Conservation (phyloP, 2,797 vertebrate genomes). For the Bradypodion ventrale region DNA sequence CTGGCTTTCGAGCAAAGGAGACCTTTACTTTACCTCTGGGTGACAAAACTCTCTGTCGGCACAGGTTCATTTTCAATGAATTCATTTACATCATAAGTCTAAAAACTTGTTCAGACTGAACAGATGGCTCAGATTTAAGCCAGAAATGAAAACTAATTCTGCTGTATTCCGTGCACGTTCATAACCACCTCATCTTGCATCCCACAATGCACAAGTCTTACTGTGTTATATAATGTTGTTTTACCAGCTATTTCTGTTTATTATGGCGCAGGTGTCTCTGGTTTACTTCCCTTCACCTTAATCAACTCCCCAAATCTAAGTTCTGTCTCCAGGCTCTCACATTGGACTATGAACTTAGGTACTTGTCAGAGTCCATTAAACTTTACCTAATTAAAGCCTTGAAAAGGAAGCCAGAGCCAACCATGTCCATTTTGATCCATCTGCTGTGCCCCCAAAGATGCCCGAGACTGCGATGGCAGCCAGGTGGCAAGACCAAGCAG, state of each 20-base stretch:
- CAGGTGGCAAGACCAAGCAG: neutral
- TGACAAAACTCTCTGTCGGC: neutral
- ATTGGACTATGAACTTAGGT: neutral
- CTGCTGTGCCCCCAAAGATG: neutral
- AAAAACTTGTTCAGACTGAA: neutral
- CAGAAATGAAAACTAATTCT: neutral
- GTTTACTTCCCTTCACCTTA: neutral
- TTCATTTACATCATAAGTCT: too few relatives aligned
- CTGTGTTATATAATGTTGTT: conserved; percentile 21
- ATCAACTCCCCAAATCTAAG: neutral
- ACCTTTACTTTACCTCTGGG: neutral
- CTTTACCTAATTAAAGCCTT: conserved; percentile 5
- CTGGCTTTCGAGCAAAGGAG: too few relatives aligned
- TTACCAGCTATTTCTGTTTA: neutral
- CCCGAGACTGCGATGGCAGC: neutral
- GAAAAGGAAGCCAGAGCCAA: neutral
- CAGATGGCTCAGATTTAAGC: neutral
- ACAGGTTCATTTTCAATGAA: neutral
- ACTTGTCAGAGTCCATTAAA: neutral
- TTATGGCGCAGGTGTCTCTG: too few relatives aligned
- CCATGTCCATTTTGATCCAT: neutral
- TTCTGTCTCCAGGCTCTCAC: neutral
- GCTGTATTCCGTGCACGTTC: conserved; percentile 22
- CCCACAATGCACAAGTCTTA: conserved; percentile 17
- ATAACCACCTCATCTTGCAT: conserved; percentile 17